Base-by-base conservation (phyloP, 2,888 invertebrate genomes). In the Leptinotarsa juncta region DNA sequence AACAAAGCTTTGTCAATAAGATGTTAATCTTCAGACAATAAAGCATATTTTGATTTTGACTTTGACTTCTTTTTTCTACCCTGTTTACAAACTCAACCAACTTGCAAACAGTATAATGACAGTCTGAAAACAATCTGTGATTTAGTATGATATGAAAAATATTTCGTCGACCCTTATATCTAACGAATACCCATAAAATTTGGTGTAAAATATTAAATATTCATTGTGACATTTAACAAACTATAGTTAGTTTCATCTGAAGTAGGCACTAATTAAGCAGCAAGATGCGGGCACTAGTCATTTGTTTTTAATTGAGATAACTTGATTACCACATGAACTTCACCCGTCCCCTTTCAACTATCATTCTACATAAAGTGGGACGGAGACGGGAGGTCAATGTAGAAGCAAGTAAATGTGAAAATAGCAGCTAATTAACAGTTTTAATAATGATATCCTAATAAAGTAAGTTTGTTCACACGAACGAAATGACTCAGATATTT, bases 381-480 rank as follows among this genome's bases (percentile, higher is more conserved):
- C 55, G 42, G 75, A 51, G 73, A 76, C 48, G 57, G 68, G 32
- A 20, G 16, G 53, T 65, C 14, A 18, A 67, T 66, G 79, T 75
- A 65, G 65, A 66, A 69, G 23, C 66, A 72, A 70, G 68, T 51
- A 51, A 62, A 75, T 71, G 67, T 42, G 67, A 49, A 65, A 55
- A 57, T 65, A 48, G 69, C 60, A 15, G 68, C 79, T 84, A 85
- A 86, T 85, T 85, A 85, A 85, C 84, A 84, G 84, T 85, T 86
- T 86, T 85, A 85, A 85, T 87, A 86, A 86, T 86, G 85, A 86
- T 87, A 85, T 86, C 84, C 86, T 86, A 86, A 86, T 86, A 86
- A 86, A 86, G 84, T 81, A 81, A 85, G 85, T 85, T 85, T 86
- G 85, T 86, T 87, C 86, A 86, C 86, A 86, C 85, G 83, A 83